Conservation (phyloP, 2,113 vertebrate species). For the Melanerpes aurifrons region DNA sequence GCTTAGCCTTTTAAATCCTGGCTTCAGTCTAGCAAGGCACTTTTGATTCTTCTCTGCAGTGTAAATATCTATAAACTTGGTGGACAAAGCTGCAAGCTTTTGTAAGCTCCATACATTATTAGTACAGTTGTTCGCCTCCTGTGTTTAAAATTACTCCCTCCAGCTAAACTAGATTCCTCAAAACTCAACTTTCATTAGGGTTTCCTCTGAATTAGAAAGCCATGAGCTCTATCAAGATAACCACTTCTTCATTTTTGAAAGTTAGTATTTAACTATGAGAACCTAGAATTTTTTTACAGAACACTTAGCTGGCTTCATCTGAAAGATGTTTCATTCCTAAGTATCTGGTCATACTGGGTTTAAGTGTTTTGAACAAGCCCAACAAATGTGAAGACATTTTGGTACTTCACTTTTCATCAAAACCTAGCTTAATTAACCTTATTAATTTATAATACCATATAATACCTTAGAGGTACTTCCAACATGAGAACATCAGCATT, state of each 20-base stretch:
- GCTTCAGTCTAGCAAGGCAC: constrained; percentile 16
- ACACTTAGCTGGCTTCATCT: not conserved
- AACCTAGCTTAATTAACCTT: not conserved
- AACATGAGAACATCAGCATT: not conserved
- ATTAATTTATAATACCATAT: not conserved
- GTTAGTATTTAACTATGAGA: not conserved
- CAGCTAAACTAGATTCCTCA: not conserved
- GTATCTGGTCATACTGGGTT: not conserved
- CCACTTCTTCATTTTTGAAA: no score
- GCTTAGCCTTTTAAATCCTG: constrained; percentile 26
- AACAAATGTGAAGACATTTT: not conserved
- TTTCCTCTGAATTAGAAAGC: not conserved
- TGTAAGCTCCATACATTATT: not conserved
- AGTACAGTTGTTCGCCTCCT: not conserved
- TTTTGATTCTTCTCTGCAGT: constrained; percentile 33
- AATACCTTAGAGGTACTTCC: not conserved
- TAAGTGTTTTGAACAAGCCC: not conserved
- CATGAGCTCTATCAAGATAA: not conserved
- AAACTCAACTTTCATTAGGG: not conserved
- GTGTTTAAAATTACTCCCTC: not conserved
- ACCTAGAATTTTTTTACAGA: not conserved
- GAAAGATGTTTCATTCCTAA: not conserved
- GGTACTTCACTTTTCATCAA: not conserved
- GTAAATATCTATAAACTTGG: constrained; percentile 11
- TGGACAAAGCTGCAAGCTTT: constrained; percentile 13